Evolutionary conservation across 2,797 vertebrate genomes (phyloP), one percentile per base, ranked within the genome.

Genomic region (Oophaga sylvatica): DNA sequence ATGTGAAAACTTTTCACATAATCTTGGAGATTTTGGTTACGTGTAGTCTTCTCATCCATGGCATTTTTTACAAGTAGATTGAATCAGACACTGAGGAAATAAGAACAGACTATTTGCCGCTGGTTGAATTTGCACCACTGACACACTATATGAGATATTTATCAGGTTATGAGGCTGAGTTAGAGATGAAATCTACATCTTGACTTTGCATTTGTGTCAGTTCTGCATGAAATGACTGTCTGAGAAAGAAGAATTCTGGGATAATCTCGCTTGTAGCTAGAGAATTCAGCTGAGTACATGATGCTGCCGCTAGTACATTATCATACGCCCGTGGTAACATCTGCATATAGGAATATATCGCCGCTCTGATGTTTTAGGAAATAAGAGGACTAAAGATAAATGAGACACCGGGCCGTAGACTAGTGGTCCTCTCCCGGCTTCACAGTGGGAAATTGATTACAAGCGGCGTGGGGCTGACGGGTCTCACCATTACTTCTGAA

Each of bases 391-490:
- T 29, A 62, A 65, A 80, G 78, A 85, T 45, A 84, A 88, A 85
- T 81, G 45, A 65, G 82, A 75, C 71, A 56, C 59, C 65, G 76
- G 68, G 82, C 57, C 63, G 3, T 62, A 19, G 41, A 84, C 75
- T 88, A 6, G 56, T n/a, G 63, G 19, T 45, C 79, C 76, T 88
- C 81, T 86, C 75, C 75, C 59, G 35, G 87, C 45, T 15, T 59
- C 83, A 82, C 87, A 65, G 87, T 73, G 71, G 87, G 87, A 85
- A 77, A 89, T 86, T 85, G 78, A 89, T 89, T 82, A 59, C 83
- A 63, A 85, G 48, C 87, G 76, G 71, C 87, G 45, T 81, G 83
- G 75, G 71, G 45, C 78, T 85, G 87, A 85, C 78, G 60, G 87
- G 20, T 81, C 60, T 48, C 68, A 77, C 48, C 68, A 53, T 76